Base-by-base conservation (phyloP, 2,888 invertebrate species). In the Himalopsyche tibetana region DNA sequence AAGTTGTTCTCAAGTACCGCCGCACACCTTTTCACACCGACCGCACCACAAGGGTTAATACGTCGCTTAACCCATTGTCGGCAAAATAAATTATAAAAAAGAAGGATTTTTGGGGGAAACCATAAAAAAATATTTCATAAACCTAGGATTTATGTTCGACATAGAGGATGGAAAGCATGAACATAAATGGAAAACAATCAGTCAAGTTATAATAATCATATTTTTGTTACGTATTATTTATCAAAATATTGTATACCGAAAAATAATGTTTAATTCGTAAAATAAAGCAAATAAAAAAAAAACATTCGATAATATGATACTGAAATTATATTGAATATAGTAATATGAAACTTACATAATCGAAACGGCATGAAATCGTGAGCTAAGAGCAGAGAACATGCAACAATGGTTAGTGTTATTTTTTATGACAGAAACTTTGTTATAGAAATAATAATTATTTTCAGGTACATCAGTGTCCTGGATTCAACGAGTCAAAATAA, bases 11-110 rank as follows among this genome's bases (percentile, higher is more conserved):
- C 63, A 11, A 63, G 63, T 63, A 63, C 63, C 63, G 63, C 63
- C 63, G 63, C 63, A 63, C 63, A 63, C 63, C 63, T 63, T 63
- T 63, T 63, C 63, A 63, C 19, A 63, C 63, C 63, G 63, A 63
- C 51, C 63, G 63, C 63, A 28, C 63, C 63, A 63, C 63, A 63
- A 63, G 63, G 63, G 63, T 63, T 63, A 63, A 63, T 19, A 63
- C 63, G n/a, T 19, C 28, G 9, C 63, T 63, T 63, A 63, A 63
- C 63, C 63, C 63, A 19, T 63, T 63, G 63, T 63, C 63, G 63
- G 63, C 63, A 63, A 63, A 51, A 63, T 63, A 63, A 63, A 63
- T 19, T 63, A 63, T 63, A 63, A 63, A 63, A 63, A 63, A 63
- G 19, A 19, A 63, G 19, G 63, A 19, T 19, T 19, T 51, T 63